phyloP scores from a whole-genome alignment of 2,888 invertebrate genomes.

The Diarsia rubi region DNA sequence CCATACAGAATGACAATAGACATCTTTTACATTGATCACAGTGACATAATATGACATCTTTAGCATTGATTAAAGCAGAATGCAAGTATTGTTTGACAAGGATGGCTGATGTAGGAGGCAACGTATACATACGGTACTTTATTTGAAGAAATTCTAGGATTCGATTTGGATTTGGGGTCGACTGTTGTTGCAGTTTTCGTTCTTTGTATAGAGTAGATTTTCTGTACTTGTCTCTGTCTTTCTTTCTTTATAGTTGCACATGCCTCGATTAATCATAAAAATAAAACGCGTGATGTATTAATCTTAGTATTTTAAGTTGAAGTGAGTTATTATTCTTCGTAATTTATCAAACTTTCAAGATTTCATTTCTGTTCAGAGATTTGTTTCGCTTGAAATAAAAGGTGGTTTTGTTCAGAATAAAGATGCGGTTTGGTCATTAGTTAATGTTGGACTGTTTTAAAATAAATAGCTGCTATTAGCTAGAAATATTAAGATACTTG shows the following conservation, averaged over 20 bases:
- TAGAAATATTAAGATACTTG: background rate
- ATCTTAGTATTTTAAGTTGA: constrained; percentile 57
- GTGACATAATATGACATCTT: too few relatives aligned
- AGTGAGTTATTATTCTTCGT: constrained; percentile 56
- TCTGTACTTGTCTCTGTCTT: background rate
- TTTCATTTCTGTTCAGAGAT: constrained; percentile 27
- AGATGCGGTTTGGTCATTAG: constrained; percentile 29
- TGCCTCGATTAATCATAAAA: constrained; percentile 59
- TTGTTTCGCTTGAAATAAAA: constrained; percentile 30
- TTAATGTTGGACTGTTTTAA: constrained; percentile 19
- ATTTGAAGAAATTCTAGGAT: too few relatives aligned
- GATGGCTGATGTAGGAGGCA: too few relatives aligned
- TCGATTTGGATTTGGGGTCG: too few relatives aligned
- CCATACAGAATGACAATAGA: too few relatives aligned
- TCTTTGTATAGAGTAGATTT: background rate
- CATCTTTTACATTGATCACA: too few relatives aligned
- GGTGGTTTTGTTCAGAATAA: constrained; percentile 19
- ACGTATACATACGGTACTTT: too few relatives aligned
- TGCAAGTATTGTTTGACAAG: too few relatives aligned
- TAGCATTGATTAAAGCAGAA: too few relatives aligned
- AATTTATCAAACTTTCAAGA: constrained; percentile 55
- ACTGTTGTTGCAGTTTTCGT: too few relatives aligned
- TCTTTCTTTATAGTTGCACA: constrained; percentile 11
- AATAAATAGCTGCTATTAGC: background rate
- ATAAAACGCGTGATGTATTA: constrained; percentile 62